Conservation (phyloP, 2,113 vertebrate genomes). For the Zosterops japonicus region DNA sequence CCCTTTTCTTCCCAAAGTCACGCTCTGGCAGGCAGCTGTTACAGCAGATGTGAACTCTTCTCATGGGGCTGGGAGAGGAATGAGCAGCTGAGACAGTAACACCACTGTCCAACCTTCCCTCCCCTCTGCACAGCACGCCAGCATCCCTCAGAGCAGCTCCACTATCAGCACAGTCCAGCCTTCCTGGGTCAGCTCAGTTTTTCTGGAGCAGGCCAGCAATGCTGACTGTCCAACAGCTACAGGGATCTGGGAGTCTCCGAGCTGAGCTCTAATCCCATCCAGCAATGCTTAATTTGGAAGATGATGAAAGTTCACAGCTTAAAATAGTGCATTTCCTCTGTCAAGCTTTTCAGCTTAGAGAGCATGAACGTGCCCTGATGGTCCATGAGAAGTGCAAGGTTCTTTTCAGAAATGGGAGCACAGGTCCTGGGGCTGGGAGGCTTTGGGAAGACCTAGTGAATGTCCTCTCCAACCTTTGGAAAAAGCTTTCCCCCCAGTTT, state of each 20-base stretch:
- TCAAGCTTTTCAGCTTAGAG: neutral
- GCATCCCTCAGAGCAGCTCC: neutral
- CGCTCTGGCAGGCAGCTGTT: neutral
- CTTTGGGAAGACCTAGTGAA: neutral
- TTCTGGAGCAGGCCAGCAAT: neutral
- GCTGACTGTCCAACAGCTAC: neutral
- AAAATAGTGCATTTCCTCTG: neutral
- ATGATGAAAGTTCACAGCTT: neutral
- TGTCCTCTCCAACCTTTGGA: neutral
- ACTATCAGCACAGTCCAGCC: neutral
- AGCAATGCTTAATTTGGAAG: neutral
- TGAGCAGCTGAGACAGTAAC: conserved; percentile 39
- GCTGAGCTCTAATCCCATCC: neutral
- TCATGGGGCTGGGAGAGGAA: conserved; percentile 18
- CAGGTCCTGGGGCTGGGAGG: neutral
- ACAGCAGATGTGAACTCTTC: neutral
- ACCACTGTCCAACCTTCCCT: neutral
- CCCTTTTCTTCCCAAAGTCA: neutral
- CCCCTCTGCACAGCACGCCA: fast-evolving
- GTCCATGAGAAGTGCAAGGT: neutral
- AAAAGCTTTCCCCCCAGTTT: neutral
- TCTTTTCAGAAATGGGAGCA: neutral
- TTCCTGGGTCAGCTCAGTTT: neutral
- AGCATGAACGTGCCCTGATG: neutral
- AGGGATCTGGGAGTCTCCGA: neutral